A percentile compares a stretch with the other conserved stretches of the same genome.
Conservation (phyloP, 2,797 vertebrate species). For the Moxostoma hubbsi region DNA sequence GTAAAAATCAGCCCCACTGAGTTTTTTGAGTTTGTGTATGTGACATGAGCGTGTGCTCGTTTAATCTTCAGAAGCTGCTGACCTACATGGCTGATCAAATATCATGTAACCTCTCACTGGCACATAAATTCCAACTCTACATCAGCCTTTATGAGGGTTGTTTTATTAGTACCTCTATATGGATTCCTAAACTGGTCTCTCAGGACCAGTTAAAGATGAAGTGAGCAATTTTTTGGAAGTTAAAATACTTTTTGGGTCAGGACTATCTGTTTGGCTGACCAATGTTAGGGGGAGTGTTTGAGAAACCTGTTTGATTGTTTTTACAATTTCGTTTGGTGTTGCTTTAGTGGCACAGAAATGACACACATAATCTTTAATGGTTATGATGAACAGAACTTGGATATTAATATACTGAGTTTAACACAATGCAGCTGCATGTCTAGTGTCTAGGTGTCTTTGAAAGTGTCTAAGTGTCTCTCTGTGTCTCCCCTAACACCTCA, state of each 20-base stretch:
- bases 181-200: constrained; percentile 22
- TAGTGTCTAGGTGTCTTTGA: background rate
- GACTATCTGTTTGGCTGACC: no score
- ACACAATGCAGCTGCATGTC: background rate
- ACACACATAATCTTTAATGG: background rate
- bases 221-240: no score
- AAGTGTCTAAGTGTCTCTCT: constrained; percentile 26
- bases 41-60: constrained; percentile 15
- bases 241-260: no score
- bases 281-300: no score
- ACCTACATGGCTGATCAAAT: constrained; percentile 37
- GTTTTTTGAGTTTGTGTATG: background rate
- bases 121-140: constrained; percentile 8
- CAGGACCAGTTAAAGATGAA: constrained; percentile 21
- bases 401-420: constrained; percentile 21
- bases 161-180: constrained; percentile 1
- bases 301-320: no score
- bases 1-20: constrained; percentile 75
- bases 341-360: no score
- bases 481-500: constrained; percentile 36
- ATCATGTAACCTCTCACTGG: constrained; percentile 34
- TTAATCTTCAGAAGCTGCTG: constrained; percentile 18
- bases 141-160: background rate
- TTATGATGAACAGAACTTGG: constrained; percentile 9
- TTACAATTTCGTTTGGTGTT: no score